Evolutionary conservation across 2,113 vertebrate genomes (phyloP).

Genomic region (Macquaria ambigua): DNA sequence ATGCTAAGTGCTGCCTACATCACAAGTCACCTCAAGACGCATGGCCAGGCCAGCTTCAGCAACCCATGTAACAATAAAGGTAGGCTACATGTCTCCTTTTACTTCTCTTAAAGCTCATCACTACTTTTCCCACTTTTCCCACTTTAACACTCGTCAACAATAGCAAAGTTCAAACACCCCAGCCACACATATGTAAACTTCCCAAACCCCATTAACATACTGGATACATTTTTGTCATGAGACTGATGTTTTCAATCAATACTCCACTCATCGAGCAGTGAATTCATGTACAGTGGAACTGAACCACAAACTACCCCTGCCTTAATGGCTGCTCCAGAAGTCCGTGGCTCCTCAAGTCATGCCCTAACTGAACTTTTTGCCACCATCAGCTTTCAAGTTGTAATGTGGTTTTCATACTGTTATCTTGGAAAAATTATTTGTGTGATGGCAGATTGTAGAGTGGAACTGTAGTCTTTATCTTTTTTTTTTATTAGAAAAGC

Average conservation of each 20-base stretch:
- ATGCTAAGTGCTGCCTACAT: slow-evolving; percentile 98
- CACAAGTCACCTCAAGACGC: slow-evolving; percentile 99
- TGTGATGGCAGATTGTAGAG: not conserved
- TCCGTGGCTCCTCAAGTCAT: not conserved
- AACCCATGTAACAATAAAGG: slow-evolving; percentile 97
- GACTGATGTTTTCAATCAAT: not conserved
- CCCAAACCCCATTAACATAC: no score
- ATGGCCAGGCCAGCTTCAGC: slow-evolving; percentile 96
- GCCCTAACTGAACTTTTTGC: not conserved
- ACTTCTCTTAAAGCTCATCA: not conserved
- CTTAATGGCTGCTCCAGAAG: not conserved
- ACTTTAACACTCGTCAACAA: not conserved
- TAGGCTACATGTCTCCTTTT: slow-evolving; percentile 73
- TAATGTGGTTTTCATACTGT: not conserved
- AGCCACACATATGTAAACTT: not conserved
- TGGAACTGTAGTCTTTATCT: no score
- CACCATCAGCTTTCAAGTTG: not conserved
- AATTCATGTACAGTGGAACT: not conserved
- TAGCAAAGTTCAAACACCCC: not conserved
- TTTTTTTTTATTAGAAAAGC: not conserved
- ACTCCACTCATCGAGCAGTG: not conserved
- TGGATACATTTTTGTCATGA: not conserved
- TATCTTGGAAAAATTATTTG: not conserved
- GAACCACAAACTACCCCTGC: not conserved
- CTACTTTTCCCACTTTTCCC: not conserved